Conservation (phyloP, 2,113 vertebrate species). For the Apteryx mantelli region DNA sequence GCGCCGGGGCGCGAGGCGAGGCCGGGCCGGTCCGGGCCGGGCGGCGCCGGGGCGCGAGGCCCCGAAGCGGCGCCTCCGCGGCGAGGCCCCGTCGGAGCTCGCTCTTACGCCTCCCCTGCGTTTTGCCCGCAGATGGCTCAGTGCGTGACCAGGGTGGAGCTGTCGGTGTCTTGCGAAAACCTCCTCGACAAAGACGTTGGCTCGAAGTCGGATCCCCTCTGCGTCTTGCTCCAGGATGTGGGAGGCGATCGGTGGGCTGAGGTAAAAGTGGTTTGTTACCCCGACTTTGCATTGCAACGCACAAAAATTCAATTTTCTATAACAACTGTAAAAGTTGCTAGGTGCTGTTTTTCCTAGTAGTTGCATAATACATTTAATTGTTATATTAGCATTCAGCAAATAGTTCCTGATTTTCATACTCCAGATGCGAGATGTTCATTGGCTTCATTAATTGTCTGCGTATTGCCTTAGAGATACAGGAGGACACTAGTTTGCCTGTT, state of each 20-base stretch:
- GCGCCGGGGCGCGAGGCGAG: no score
- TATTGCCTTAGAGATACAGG: fast-evolving
- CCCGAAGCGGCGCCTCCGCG: no score
- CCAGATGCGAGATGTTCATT: fast-evolving
- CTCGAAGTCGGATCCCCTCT: constrained; percentile 91
- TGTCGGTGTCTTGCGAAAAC: constrained; percentile 85
- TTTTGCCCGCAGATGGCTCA: constrained; percentile 85
- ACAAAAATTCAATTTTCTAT: background rate
- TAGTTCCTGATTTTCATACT: fast-evolving
- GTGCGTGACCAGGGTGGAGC: constrained; percentile 86
- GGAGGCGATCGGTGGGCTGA: constrained; percentile 86
- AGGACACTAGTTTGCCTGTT: fast-evolving
- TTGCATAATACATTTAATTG: fast-evolving
- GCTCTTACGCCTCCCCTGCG: background rate
- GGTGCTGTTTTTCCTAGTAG: background rate
- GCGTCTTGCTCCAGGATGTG: constrained; percentile 86
- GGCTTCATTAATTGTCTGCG: fast-evolving
- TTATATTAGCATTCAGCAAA: fast-evolving
- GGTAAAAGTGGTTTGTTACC: constrained; percentile 65
- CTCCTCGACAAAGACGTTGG: constrained; percentile 90
- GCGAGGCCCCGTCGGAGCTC: background rate
- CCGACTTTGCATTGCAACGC: background rate
- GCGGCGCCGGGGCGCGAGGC: no score
- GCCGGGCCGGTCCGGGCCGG: no score
- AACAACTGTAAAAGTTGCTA: no score